phyloP scores from a whole-genome alignment of 1,140 invertebrate species.

The Platorchestia sp. region DNA sequence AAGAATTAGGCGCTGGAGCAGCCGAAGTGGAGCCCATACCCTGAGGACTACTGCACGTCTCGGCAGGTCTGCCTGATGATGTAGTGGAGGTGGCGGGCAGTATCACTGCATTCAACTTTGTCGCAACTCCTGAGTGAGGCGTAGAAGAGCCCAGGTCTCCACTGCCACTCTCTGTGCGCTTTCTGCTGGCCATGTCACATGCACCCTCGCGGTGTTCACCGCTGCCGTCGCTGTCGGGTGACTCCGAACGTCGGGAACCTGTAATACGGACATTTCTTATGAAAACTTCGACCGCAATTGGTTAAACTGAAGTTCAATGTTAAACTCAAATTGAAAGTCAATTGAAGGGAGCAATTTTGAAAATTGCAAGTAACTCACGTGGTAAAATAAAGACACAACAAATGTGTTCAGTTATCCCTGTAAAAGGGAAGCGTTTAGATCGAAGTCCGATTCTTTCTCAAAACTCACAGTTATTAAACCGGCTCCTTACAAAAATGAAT shows the following conservation, averaged over 20 bases:
- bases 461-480: too few relatives aligned
- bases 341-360: too few relatives aligned
- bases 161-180: neutral
- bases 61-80: neutral
- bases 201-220: neutral
- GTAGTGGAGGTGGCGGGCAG: neutral
- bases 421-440: neutral
- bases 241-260: slow-evolving; percentile 17
- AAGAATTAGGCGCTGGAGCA: neutral
- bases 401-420: neutral
- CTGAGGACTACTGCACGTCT: slow-evolving; percentile 10
- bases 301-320: too few relatives aligned
- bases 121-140: neutral
- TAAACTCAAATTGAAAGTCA: too few relatives aligned
- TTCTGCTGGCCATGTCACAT: neutral
- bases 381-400: neutral
- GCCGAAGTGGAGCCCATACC: neutral
- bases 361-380: neutral
- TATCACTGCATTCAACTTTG: neutral
- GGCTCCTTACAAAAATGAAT: neutral
- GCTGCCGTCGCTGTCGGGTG: slow-evolving; percentile 35
- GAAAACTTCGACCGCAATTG: too few relatives aligned
- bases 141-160: neutral
- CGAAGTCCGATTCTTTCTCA: too few relatives aligned
- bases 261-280: neutral